phyloP scores from a whole-genome alignment of 2,888 invertebrate species.

The Drosophila leonis region DNA sequence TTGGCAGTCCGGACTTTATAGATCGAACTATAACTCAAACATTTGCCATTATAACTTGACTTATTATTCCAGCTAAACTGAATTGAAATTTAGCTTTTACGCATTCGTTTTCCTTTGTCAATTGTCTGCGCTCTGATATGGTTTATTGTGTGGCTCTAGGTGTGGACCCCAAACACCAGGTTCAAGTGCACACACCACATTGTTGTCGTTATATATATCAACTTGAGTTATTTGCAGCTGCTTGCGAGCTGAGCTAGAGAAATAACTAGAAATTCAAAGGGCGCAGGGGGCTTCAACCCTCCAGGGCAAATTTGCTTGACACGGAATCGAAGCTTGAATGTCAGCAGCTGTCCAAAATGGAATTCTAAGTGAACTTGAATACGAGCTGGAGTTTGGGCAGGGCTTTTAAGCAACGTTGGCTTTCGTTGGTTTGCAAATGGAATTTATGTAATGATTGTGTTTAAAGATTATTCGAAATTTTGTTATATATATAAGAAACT shows the following conservation, averaged over 20 bases:
- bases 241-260: slow-evolving; percentile 17
- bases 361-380: background rate
- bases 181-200: slow-evolving; percentile 71
- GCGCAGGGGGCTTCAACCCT: background rate
- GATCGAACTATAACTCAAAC: slow-evolving; percentile 50
- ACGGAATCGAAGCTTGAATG: background rate
- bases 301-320: background rate
- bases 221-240: slow-evolving; percentile 12
- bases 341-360: background rate
- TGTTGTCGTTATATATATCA: slow-evolving; percentile 20
- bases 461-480: no score
- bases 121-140: slow-evolving; percentile 52
- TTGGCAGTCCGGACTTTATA: slow-evolving; percentile 26
- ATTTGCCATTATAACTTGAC: slow-evolving; percentile 59
- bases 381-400: background rate
- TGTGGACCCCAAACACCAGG: slow-evolving; percentile 63
- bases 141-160: slow-evolving; percentile 44
- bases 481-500: no score
- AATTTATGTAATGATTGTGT: background rate
- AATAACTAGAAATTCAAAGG: slow-evolving; percentile 9
- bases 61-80: slow-evolving; percentile 48
- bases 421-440: background rate
- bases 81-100: slow-evolving; percentile 61
- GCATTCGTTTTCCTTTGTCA: slow-evolving; percentile 76
- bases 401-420: background rate